Evolutionary conservation across 2,113 vertebrate genomes (phyloP).

Genomic region (Rattus rattus): DNA sequence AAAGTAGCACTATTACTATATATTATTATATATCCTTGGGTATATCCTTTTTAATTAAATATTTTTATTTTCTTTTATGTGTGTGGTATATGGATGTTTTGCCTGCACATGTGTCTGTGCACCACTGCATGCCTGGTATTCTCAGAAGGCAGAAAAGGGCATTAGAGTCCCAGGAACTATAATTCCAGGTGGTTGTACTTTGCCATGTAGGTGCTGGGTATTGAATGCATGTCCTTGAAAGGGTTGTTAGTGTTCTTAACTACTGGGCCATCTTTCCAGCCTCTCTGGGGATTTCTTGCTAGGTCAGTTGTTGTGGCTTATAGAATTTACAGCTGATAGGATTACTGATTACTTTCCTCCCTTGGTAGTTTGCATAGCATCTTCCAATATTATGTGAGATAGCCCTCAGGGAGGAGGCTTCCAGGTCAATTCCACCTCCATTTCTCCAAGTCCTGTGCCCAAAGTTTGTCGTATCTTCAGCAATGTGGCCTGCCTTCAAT

Average conservation of each 20-base stretch:
- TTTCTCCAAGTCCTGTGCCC: not conserved
- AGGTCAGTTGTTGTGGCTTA: not conserved
- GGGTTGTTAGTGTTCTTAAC: not conserved
- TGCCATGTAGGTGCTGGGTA: not conserved
- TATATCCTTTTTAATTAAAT: not conserved
- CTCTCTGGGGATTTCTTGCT: not conserved
- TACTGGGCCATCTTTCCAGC: not conserved
- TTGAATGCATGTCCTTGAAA: not conserved
- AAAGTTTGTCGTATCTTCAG: not conserved
- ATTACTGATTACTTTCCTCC: not conserved
- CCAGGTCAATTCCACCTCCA: not conserved
- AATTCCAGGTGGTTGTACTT: not conserved
- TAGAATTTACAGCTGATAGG: not conserved
- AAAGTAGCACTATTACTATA: not conserved
- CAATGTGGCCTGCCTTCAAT: not conserved
- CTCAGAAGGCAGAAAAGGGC: not conserved
- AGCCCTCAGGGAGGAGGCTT: not conserved
- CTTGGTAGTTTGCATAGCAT: not conserved
- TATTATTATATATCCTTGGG: too few species aligned
- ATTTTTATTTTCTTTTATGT: not conserved
- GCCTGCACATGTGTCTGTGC: not conserved
- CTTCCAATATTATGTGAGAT: not conserved
- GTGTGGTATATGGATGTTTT: not conserved
- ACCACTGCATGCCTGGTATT: not conserved
- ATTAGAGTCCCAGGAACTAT: not conserved